Conservation (phyloP, 2,797 vertebrate species). For the Sebastes umbrosus region DNA sequence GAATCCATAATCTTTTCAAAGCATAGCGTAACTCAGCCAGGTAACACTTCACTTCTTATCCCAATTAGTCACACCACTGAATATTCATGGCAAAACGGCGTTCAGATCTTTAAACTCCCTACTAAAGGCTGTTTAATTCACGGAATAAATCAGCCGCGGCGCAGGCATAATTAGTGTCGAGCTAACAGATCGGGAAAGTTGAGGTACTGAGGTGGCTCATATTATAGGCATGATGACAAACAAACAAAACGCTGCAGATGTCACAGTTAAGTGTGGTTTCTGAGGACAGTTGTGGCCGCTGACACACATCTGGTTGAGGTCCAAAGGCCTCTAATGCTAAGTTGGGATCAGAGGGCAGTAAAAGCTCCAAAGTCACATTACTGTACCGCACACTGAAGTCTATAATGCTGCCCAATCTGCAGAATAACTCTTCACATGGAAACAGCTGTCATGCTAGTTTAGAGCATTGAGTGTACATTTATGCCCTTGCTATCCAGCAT, state of each 20-base stretch:
- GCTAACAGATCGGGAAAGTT: conserved; percentile 34
- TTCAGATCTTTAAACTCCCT: conserved; percentile 55
- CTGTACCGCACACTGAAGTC: background rate
- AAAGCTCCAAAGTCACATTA: conserved; percentile 27
- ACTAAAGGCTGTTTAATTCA: conserved; percentile 69
- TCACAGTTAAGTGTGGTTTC: background rate
- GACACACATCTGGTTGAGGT: conserved; percentile 40
- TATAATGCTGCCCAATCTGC: conserved; percentile 1
- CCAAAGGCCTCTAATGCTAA: conserved; percentile 24
- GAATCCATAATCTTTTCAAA: conserved; percentile 60
- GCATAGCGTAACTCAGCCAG: conserved; percentile 39
- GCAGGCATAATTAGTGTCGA: conserved; percentile 45
- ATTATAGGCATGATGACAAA: conserved; percentile 13
- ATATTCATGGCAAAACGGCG: conserved; percentile 51
- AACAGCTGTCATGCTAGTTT: background rate
- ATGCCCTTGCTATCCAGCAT: background rate
- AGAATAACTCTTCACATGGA: background rate
- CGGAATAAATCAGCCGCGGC: conserved; percentile 60
- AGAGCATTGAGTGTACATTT: background rate
- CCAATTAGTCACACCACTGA: conserved; percentile 68
- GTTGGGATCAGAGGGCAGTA: conserved; percentile 32
- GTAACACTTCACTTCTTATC: conserved; percentile 64
- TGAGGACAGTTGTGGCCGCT: background rate
- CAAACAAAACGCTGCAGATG: background rate
- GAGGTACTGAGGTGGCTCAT: conserved; percentile 23